phyloP scores from a whole-genome alignment of 1,140 invertebrate species.

The Neodiprion lecontei region DNA sequence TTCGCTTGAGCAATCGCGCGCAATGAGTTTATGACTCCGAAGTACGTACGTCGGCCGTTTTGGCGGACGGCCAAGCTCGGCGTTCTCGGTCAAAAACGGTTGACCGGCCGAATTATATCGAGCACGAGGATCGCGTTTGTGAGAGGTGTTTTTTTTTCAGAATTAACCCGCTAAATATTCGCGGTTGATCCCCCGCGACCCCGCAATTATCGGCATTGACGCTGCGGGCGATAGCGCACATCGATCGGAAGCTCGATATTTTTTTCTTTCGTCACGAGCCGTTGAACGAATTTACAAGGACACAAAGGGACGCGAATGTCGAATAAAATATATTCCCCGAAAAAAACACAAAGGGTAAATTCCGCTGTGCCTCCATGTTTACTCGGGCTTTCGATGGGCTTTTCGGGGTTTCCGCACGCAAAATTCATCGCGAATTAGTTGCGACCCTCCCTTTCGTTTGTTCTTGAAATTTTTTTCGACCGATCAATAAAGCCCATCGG shows the following conservation, averaged over 20 bases:
- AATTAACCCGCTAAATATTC: too few species aligned
- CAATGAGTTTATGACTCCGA: background rate
- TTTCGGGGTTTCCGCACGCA: too few species aligned
- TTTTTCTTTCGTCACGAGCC: background rate
- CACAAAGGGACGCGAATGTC: background rate
- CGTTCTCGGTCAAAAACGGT: background rate
- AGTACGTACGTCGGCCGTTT: background rate
- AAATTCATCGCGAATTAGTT: too few species aligned
- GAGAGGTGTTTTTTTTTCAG: too few species aligned
- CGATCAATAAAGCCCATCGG: too few species aligned
- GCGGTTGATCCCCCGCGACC: background rate
- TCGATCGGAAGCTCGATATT: background rate
- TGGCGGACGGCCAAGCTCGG: background rate
- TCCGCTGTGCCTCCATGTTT: too few species aligned
- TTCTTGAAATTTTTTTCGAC: too few species aligned
- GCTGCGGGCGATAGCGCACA: background rate
- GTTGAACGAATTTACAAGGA: background rate
- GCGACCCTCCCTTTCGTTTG: too few species aligned
- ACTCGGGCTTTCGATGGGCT: too few species aligned
- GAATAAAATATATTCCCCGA: background rate
- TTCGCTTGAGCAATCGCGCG: background rate
- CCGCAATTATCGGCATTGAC: constrained; percentile 1
- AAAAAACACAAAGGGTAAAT: too few species aligned
- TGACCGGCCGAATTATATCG: too few species aligned
- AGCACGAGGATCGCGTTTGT: too few species aligned